Conservation (phyloP, 2,888 invertebrate genomes). For the Magallana nippona region DNA sequence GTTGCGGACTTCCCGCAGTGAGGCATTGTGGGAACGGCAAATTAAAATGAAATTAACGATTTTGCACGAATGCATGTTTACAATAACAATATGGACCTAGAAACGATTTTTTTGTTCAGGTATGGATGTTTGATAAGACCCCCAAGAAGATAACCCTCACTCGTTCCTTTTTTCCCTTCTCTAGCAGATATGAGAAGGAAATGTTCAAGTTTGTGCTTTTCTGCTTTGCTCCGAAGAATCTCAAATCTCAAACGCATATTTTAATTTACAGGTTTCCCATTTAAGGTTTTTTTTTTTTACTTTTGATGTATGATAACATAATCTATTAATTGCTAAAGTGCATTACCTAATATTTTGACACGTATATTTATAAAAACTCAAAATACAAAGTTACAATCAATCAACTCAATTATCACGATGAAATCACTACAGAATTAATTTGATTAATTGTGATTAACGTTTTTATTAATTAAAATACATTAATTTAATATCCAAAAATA, state of each 20-base stretch:
- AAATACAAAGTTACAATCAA: too few relatives aligned
- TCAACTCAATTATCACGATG: too few relatives aligned
- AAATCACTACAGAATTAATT: too few relatives aligned
- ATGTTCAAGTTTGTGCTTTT: neutral
- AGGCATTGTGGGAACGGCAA: conserved; percentile 27
- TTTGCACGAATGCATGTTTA: conserved; percentile 20
- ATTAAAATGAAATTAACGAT: conserved; percentile 25
- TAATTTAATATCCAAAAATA: too few relatives aligned
- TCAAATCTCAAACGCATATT: too few relatives aligned
- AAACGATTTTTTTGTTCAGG: neutral
- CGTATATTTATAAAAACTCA: too few relatives aligned
- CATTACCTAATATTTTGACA: too few relatives aligned
- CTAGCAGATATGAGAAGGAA: neutral
- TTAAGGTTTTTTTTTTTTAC: neutral
- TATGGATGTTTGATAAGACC: conserved; percentile 12
- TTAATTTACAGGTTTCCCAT: too few relatives aligned
- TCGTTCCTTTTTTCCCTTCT: neutral
- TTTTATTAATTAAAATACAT: too few relatives aligned
- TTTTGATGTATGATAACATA: neutral
- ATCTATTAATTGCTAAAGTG: too few relatives aligned
- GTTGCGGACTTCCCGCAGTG: conserved; percentile 6
- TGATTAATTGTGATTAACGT: too few relatives aligned
- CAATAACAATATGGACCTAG: conserved; percentile 22
- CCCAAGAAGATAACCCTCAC: neutral
- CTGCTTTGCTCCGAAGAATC: too few relatives aligned